These are phyloP conservation scores for Apis cerana DNA, from an alignment of 1,140 invertebrate species.

Conservation along the genomic window DNA sequence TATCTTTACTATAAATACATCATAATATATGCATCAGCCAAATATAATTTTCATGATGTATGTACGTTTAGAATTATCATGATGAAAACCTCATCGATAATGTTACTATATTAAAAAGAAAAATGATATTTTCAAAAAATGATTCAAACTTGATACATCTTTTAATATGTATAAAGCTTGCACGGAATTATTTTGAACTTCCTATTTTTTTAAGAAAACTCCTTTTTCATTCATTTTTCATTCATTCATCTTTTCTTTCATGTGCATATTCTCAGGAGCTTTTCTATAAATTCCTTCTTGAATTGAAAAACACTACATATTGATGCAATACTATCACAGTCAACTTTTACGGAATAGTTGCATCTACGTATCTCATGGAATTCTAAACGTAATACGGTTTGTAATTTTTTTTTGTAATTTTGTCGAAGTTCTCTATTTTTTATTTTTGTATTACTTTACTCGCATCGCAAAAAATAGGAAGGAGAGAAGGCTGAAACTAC, in stretches of 20 bases:
- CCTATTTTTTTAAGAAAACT: slow-evolving; percentile 8
- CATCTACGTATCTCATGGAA: slow-evolving; percentile 43
- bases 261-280: neutral
- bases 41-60: slow-evolving; percentile 42
- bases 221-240: neutral
- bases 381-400: slow-evolving; percentile 62
- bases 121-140: neutral
- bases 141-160: neutral
- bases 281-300: neutral
- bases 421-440: slow-evolving; percentile 28
- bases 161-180: slow-evolving; percentile 29
- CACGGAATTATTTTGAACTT: slow-evolving; percentile 3
- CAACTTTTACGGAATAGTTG: slow-evolving; percentile 51
- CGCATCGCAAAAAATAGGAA: neutral
- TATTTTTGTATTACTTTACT: slow-evolving; percentile 2
- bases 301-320: slow-evolving; percentile 28
- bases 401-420: slow-evolving; percentile 28
- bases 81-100: slow-evolving; percentile 13
- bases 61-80: slow-evolving; percentile 62
- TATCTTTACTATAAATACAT: slow-evolving; percentile 42
- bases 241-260: neutral
- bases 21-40: slow-evolving; percentile 52
- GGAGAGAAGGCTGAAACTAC: slow-evolving; percentile 9
- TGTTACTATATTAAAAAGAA: neutral
- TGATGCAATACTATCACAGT: slow-evolving; percentile 64